Percentiles rank a stretch among this genome's conserved stretches.
phyloP scores from a whole-genome alignment of 2,113 vertebrate species.

The Andinoacara biseriatus region DNA sequence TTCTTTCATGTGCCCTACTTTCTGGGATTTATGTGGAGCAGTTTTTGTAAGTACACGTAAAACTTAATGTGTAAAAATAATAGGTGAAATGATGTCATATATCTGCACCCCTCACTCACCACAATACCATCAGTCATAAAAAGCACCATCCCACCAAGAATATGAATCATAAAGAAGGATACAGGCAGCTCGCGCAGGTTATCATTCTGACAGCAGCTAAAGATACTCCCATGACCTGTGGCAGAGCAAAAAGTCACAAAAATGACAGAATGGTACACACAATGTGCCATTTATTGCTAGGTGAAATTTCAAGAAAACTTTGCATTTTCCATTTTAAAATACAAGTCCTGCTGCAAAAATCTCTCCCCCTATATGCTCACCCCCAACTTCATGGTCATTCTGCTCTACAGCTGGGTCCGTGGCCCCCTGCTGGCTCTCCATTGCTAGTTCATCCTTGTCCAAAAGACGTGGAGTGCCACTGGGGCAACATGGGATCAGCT shows the following conservation, averaged over 20 bases:
- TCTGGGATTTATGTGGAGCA: slow-evolving; percentile 8
- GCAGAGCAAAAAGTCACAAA: slow-evolving; percentile 16
- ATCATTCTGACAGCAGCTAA: slow-evolving; percentile 89
- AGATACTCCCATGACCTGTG: slow-evolving; percentile 84
- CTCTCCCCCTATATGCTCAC: slow-evolving; percentile 32
- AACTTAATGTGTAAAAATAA: slow-evolving; percentile 8
- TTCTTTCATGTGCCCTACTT: neutral
- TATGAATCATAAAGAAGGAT: slow-evolving; percentile 92
- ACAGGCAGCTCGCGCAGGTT: slow-evolving; percentile 85
- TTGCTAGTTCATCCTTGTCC: slow-evolving; percentile 88
- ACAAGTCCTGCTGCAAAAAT: neutral
- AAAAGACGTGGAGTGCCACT: slow-evolving; percentile 80
- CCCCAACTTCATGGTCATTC: slow-evolving; percentile 64
- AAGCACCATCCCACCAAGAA: slow-evolving; percentile 90
- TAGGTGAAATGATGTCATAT: slow-evolving; percentile 16
- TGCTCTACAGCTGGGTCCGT: slow-evolving; percentile 44
- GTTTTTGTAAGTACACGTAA: neutral
- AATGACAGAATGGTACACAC: slow-evolving; percentile 13
- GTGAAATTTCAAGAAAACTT: neutral
- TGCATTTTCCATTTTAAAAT: slow-evolving; percentile 34
- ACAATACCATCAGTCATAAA: slow-evolving; percentile 97
- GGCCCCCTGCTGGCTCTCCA: slow-evolving; percentile 82
- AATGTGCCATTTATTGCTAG: slow-evolving; percentile 21
- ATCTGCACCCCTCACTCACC: slow-evolving; percentile 80
- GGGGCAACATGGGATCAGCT: slow-evolving; percentile 84